phyloP scores from a whole-genome alignment of 2,797 vertebrate species.

The Falco rusticolus region DNA sequence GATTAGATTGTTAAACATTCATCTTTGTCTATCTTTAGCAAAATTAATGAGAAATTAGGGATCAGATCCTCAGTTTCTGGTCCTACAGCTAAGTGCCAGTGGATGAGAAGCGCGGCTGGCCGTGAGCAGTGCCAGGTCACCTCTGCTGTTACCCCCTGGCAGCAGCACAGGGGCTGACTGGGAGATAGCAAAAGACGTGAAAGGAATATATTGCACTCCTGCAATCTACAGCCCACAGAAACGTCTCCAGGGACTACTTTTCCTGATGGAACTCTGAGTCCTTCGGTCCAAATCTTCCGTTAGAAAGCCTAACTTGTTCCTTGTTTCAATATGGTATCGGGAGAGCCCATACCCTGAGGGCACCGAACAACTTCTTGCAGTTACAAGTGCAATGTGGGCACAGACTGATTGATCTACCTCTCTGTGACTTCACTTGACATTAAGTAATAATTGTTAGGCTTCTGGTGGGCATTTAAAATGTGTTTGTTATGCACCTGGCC shows the following conservation, averaged over 20 bases:
- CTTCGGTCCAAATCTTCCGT: neutral
- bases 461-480: neutral
- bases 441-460: neutral
- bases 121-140: neutral
- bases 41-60: conserved; percentile 41
- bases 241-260: neutral
- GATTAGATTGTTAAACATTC: conserved; percentile 41
- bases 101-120: neutral
- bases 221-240: neutral
- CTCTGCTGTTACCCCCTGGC: fast-evolving
- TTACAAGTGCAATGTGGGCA: neutral
- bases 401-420: neutral
- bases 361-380: neutral
- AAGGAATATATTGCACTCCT: neutral
- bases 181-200: neutral
- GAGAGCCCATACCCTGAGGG: neutral
- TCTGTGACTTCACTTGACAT: neutral
- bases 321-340: neutral
- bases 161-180: neutral
- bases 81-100: neutral
- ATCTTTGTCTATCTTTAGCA: conserved; percentile 47
- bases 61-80: conserved; percentile 4
- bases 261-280: neutral
- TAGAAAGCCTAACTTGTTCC: neutral
- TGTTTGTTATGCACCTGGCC: neutral